Base-by-base conservation (phyloP, 2,113 vertebrate species). In the Oplegnathus fasciatus region DNA sequence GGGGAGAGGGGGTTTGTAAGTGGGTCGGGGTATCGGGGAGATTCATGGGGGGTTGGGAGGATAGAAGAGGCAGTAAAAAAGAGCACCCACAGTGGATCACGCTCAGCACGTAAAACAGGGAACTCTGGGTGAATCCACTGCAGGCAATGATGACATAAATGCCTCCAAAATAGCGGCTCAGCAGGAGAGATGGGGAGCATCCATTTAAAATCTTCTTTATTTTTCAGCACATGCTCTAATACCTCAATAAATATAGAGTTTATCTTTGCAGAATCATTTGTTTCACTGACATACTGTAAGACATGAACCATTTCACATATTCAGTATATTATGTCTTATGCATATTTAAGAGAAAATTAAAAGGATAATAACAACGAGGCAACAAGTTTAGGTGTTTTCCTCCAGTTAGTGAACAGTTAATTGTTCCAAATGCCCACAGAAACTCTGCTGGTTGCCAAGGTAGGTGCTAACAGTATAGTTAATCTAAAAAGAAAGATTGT, bases 21-120 rank as follows among this genome's bases (percentile, higher is more conserved):
- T 91, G 92, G 91, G 90, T 90, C 85, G 90, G 77, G 87, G 86
- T 91, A 88, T 80, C 58, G 70, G 81, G 78, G 66, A 88, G 85
- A 93, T 92, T 86, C 64, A 76, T 83, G 91, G 84, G 78, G 90
- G 91, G 91, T 82, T 89, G 80, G 81, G 85, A 72, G 69, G 62
- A 70, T 80, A 80, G 84, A 88, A 78, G 37, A 76, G 80, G 69
- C 86, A 72, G 62, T 30, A 37, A 89, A 89, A n/a, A 88, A 82
- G 78, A 85, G 82, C 86, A 84, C 65, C 64, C 73, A 77, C 22
- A 66, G 62, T 84, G 50, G 74, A 80, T 77, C 46, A 64, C 20
- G 30, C n/a, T 37, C 28, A 61, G 28, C 34, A 74, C 2, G 11
- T 32, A 81, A 55, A 71, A 80, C 28, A 37, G 68, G 65, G 52